Evolutionary conservation across 2,113 vertebrate species (phyloP).

Genomic region (Ciconia stormi): DNA sequence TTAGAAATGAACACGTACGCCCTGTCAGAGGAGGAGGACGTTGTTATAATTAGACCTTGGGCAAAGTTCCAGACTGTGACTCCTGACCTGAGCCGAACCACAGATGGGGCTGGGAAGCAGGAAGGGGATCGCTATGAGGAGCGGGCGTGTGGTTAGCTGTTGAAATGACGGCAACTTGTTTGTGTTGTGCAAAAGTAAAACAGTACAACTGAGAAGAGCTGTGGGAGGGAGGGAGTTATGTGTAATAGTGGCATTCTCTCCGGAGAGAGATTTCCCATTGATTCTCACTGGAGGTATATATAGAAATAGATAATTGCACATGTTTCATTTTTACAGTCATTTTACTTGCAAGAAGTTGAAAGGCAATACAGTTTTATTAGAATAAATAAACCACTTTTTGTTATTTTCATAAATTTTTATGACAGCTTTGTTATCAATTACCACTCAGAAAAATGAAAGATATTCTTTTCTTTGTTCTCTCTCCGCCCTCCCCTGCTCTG

Average conservation of each 20-base stretch:
- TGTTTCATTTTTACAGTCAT: background rate
- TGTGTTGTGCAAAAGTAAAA: conserved; percentile 14
- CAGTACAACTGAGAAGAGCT: background rate
- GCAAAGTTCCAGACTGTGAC: conserved; percentile 39
- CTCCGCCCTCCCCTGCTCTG: accelerated
- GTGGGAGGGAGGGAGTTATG: background rate
- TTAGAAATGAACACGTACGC: conserved; percentile 42
- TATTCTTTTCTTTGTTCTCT: background rate
- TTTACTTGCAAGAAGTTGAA: background rate
- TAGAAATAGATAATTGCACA: background rate
- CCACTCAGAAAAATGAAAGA: background rate
- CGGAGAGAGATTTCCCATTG: conserved; percentile 2
- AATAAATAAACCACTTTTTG: background rate
- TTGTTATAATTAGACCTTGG: conserved; percentile 59
- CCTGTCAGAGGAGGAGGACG: conserved; percentile 40
- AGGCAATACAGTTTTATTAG: background rate
- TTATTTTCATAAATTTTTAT: background rate
- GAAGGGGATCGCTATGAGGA: background rate
- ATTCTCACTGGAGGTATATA: background rate
- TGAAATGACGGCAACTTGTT: conserved; percentile 1
- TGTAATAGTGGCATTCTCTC: background rate
- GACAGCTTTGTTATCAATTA: background rate
- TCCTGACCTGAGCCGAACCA: conserved; percentile 43
- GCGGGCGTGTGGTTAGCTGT: background rate
- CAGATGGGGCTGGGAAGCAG: background rate